Conservation (phyloP, 2,797 vertebrate species). For the Phoxinus dragarum region DNA sequence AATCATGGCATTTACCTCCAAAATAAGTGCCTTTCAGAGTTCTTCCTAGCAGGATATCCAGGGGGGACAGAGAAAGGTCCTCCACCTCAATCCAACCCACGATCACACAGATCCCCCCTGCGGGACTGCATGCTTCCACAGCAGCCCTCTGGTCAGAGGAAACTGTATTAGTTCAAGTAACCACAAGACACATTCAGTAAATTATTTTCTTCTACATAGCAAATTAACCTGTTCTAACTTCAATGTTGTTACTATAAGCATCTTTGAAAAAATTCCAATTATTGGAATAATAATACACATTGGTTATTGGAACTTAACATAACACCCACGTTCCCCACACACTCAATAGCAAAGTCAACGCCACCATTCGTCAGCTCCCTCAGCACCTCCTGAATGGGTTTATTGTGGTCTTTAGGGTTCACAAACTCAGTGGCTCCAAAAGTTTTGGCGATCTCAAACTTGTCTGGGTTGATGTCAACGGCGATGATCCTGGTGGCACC, state of each 20-base stretch:
- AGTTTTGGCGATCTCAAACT: conserved; percentile 77
- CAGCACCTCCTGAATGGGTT: conserved; percentile 81
- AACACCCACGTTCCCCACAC: conserved; percentile 74
- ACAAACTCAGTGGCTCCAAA: conserved; percentile 83
- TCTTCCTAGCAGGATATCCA: conserved; percentile 87
- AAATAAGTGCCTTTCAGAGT: conserved; percentile 91
- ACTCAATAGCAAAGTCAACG: conserved; percentile 83
- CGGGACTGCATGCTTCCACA: conserved; percentile 86
- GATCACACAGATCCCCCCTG: conserved; percentile 88
- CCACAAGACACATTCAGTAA: background rate
- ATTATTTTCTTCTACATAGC: background rate
- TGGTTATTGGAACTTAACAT: conserved; percentile 76
- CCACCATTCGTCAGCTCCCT: conserved; percentile 74
- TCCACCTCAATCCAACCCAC: conserved; percentile 85
- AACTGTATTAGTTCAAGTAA: background rate
- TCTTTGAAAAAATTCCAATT: background rate
- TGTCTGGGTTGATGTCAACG: conserved; percentile 75
- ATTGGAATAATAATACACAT: background rate
- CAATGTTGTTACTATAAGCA: background rate
- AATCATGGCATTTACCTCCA: conserved; percentile 82
- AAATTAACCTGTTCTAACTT: background rate
- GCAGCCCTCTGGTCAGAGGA: conserved; percentile 80
- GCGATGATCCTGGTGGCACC: conserved; percentile 79
- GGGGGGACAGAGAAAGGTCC: conserved; percentile 80
- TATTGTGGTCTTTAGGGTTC: conserved; percentile 74